Evolutionary conservation across 1,140 invertebrate genomes (phyloP), one percentile per base, ranked within the genome.

Genomic region (Scaptomyza pallida): DNA sequence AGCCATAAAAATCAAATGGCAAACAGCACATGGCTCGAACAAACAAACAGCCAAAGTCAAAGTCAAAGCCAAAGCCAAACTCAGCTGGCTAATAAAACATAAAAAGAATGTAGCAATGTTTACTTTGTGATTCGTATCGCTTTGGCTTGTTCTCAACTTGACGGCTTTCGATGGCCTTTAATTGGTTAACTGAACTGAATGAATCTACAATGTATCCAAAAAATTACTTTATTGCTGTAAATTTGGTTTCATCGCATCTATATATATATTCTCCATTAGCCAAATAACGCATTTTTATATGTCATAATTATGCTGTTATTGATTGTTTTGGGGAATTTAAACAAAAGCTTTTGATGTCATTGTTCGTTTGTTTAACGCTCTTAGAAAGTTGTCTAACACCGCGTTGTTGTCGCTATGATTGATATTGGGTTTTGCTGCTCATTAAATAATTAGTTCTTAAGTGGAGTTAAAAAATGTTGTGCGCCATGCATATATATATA

Each of bases 1-100:
- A 80, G 81, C 73, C 61, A 86, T 85, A 85, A 86, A 85, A 77
- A 30, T 30, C 80, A 86, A 81, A 86, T 77, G 81, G 69, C 65
- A 68, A 56, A 75, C n/a, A 68, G 59, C 23, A 26, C 67, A 79
- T 54, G 75, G 62, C 43, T 23, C 44, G n/a, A n/a, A n/a, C n/a
- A n/a, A n/a, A n/a, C n/a, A n/a, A 40, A 51, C 33, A 45, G 48
- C 52, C 65, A 54, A 23, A 52, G 56, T 23, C 48, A 55, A 12
- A 44, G 19, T 12, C 26, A 44, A 13, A 48, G 48, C 26, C 44
- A 41, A 55, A 48, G 47, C 48, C 59, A 52, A 41, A 12, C 50
- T 30, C 54, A 57, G 51, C 19, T 40, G 60, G 61, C 65, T 43
- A 75, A 83, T 85, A 79, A 85, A 55, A 85, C 2, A 21, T 21